Evolutionary conservation across 2,888 invertebrate genomes (phyloP).

Genomic region (Pegoplata infirma): DNA sequence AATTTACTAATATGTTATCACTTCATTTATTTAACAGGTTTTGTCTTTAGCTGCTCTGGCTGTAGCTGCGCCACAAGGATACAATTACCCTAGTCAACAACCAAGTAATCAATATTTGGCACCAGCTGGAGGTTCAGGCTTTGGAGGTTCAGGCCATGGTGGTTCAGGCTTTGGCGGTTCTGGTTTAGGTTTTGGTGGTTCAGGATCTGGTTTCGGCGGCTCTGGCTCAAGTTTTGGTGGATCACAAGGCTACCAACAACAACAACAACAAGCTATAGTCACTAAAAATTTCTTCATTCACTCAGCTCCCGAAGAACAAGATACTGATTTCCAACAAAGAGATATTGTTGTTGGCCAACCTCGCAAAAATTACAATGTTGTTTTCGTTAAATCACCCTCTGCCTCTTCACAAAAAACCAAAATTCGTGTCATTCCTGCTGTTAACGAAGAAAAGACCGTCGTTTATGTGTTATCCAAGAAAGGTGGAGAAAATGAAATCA

Average conservation of each 20-base stretch:
- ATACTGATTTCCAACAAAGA: constrained; percentile 58
- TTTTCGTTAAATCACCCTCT: constrained; percentile 66
- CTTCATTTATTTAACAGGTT: too few relatives aligned
- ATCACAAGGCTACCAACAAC: constrained; percentile 47
- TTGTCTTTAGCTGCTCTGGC: constrained; percentile 50
- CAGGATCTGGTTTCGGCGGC: too few relatives aligned
- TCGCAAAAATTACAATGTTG: constrained; percentile 66
- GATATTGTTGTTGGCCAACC: constrained; percentile 61
- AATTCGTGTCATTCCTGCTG: constrained; percentile 64
- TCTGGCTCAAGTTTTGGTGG: too few relatives aligned
- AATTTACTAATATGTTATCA: too few relatives aligned
- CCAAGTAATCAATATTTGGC: constrained; percentile 46
- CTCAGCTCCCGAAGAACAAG: constrained; percentile 66
- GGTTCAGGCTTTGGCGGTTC: too few relatives aligned
- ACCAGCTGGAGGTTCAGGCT: constrained; percentile 15
- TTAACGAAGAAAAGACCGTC: constrained; percentile 67
- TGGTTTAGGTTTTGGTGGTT: too few relatives aligned
- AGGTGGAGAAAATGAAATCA: constrained; percentile 61
- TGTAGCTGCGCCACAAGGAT: constrained; percentile 64
- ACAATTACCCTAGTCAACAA: constrained; percentile 55
- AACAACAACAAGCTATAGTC: constrained; percentile 42
- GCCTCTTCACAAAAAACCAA: constrained; percentile 49
- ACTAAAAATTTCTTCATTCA: constrained; percentile 66
- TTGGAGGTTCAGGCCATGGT: too few relatives aligned
- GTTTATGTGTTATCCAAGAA: constrained; percentile 68